Conservation (phyloP, 2,113 vertebrate genomes). For the Oryzias celebensis region DNA sequence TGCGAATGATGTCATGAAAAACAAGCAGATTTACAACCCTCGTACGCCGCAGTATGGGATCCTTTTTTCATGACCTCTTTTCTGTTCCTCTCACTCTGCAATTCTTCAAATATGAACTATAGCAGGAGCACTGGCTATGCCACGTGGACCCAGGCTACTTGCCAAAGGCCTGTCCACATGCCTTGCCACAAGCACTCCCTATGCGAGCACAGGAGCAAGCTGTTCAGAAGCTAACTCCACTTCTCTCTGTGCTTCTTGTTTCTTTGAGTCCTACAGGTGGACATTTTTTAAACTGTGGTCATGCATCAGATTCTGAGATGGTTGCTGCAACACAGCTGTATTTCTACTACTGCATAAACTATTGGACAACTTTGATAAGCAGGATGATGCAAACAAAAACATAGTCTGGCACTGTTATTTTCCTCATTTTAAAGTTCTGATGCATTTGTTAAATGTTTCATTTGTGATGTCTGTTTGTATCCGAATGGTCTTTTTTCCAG, state of each 20-base stretch:
- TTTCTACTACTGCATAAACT: slow-evolving; percentile 9
- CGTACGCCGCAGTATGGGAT: background rate
- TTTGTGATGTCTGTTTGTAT: slow-evolving; percentile 33
- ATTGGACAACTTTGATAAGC: background rate
- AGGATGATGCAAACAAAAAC: slow-evolving; percentile 17
- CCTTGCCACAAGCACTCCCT: slow-evolving; percentile 60
- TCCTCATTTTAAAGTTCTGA: background rate
- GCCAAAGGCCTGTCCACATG: slow-evolving; percentile 72
- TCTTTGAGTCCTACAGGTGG: slow-evolving; percentile 11
- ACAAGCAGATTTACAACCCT: slow-evolving; percentile 41
- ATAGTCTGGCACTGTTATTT: background rate
- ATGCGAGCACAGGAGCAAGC: slow-evolving; percentile 43
- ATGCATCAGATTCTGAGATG: slow-evolving; percentile 21
- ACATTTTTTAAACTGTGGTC: slow-evolving; percentile 23
- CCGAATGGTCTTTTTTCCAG: slow-evolving; percentile 14
- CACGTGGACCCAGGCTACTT: slow-evolving; percentile 76
- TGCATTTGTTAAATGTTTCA: background rate
- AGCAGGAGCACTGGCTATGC: slow-evolving; percentile 62
- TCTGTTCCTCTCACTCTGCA: slow-evolving; percentile 23
- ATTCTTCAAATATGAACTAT: slow-evolving; percentile 35
- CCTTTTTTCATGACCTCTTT: slow-evolving; percentile 12
- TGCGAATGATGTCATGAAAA: slow-evolving; percentile 34
- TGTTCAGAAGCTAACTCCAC: slow-evolving; percentile 48
- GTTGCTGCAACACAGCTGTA: slow-evolving; percentile 25
- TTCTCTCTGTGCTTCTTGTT: slow-evolving; percentile 10